Conservation (phyloP, 53 echinoderm and acorn worm species). For the Holothuria scabra region DNA sequence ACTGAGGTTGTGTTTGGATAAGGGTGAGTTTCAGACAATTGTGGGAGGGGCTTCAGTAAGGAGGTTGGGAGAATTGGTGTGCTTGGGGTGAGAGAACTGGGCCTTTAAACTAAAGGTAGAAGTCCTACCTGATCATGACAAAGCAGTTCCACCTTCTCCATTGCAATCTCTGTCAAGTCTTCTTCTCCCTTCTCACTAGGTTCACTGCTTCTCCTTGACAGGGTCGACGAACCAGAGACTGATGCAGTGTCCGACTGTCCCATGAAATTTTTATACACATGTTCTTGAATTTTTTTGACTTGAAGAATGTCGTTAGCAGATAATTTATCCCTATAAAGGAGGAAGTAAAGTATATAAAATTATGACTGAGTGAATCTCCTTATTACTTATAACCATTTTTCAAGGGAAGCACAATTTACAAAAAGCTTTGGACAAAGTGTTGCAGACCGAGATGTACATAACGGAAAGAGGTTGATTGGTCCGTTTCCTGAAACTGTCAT, state of each 20-base stretch:
- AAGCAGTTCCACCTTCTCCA: constrained; percentile 95
- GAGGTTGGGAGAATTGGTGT: no score
- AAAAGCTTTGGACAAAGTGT: no score
- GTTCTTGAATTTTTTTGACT: constrained; percentile 91
- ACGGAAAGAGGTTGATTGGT: no score
- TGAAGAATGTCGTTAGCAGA: constrained; percentile 96
- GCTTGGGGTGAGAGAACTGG: no score
- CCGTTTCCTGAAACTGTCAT: no score
- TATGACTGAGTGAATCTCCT: background rate
- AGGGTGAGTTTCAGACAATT: no score
- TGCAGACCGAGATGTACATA: no score
- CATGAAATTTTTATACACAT: constrained; percentile 98
- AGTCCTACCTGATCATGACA: constrained; percentile 94
- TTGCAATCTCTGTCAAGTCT: constrained; percentile 77
- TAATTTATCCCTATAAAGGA: constrained; percentile 71
- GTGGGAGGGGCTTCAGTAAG: no score
- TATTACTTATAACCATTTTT: background rate
- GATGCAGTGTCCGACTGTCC: constrained; percentile 67
- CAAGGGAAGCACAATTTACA: background rate
- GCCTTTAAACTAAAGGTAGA: background rate
- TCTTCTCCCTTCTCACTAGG: constrained; percentile 65
- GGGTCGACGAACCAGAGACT: constrained; percentile 55
- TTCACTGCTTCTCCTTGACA: constrained; percentile 52
- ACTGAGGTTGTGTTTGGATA: no score
- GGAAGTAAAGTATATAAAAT: background rate